Evolutionary conservation across 2,888 invertebrate species (phyloP), one percentile per base, ranked within the genome.

Genomic region (Loripinus fragilis): DNA sequence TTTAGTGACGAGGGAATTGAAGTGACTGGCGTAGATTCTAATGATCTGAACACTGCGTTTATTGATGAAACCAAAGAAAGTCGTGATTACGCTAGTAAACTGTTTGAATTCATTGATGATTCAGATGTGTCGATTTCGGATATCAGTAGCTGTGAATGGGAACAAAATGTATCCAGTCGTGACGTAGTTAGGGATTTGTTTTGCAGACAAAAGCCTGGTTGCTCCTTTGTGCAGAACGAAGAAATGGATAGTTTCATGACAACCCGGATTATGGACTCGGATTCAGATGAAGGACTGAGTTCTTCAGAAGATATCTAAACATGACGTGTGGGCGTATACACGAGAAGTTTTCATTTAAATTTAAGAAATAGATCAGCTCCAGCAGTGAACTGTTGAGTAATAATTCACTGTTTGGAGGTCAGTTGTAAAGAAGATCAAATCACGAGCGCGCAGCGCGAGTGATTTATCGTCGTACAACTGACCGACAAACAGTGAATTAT

Each of bases 191-290:
- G 50, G n/a, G n/a, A 50, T 50, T 20, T 50, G 7, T 50, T 50
- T n/a, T n/a, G 50, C n/a, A n/a, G 50, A 12, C 50, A 50, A 7
- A 7, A 12, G n/a, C 50, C n/a, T 20, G 50, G n/a, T n/a, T 12
- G 50, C 50, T 7, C n/a, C 7, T 7, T 50, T 7, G 8, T n/a
- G 7, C 17, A 50, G n/a, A n/a, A 50, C 23, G 50, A 50, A n/a
- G 50, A 50, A 50, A 50, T 50, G 23, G n/a, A 50, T n/a, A 50
- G 50, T n/a, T 50, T 50, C n/a, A 50, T 50, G 50, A 50, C 17
- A 20, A 50, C 50, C 12, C 50, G n/a, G 12, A 12, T 50, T 7
- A 20, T 20, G 12, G 50, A 8, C 7, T 50, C 50, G 15, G 50
- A 20, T n/a, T 50, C 50, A 7, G 50, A 50, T 20, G 50, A 50